Evolutionary conservation across 2,888 invertebrate genomes (phyloP), one percentile per base, ranked within the genome.

Genomic region (Brachyopa scutellaris): DNA sequence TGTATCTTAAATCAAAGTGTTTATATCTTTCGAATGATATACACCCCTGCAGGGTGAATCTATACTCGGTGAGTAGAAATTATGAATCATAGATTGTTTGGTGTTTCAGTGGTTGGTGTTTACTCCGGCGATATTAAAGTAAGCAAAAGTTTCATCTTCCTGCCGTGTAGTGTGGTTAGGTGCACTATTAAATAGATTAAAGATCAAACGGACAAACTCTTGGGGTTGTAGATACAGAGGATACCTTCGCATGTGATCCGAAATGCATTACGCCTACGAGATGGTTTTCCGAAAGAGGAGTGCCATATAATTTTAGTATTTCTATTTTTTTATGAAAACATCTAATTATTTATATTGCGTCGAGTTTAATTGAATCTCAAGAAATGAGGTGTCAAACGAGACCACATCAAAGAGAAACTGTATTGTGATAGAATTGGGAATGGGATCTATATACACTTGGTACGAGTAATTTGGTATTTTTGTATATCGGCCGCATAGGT

Each of bases 331-430:
- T n/a, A n/a, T n/a, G 40, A 74, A n/a, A 23, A 53, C 47, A 9
- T 55, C 51, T 53, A 70, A 80, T 69, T 80, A 80, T 80, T 80
- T 80, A 62, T 45, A 76, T 76, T 76, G 51, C 69, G 62, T 70
- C 57, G 64, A 64, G 76, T 59, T 76, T 76, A 80, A 80, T 76
- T 80, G 76, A 69, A 62, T 76, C 57, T 51, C 33, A 69, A 51
- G 76, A 76, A 80, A 80, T 69, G 69, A 80, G 76, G 64, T 80
- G 80, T 80, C 80, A 80, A 80, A 64, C 49, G 69, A 36, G 33
- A 31, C 40, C 36, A 80, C 57, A 80, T 80, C 80, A 80, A 80
- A 80, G 76, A 31, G 9, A 21, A 55, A 38, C 49, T 8, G 53
- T n/a, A n/a, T n/a, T n/a, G n/a, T n/a, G n/a, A n/a, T n/a, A n/a